Percentiles rank a stretch among this genome's conserved stretches.
phyloP scores from a whole-genome alignment of 2,888 invertebrate species.

The Ochropleura plecta region DNA sequence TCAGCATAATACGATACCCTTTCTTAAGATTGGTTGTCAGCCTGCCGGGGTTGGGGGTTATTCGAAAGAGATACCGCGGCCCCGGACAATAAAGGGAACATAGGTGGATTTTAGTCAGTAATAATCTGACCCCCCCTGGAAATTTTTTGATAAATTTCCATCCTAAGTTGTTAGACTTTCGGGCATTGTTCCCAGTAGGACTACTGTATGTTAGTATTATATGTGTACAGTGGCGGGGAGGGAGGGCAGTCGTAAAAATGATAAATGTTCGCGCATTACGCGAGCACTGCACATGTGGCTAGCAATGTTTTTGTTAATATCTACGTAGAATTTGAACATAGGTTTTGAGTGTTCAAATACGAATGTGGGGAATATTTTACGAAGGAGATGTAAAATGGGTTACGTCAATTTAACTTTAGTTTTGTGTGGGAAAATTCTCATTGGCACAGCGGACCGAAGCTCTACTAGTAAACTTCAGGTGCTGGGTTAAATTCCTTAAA shows the following conservation, averaged over 20 bases:
- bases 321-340: slow-evolving; percentile 64
- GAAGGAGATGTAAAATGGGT: not conserved
- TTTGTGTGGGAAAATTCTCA: not conserved
- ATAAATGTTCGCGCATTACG: slow-evolving; percentile 71
- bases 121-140: no score
- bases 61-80: no score
- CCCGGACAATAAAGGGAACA: no score
- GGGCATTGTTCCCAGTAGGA: not conserved
- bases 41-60: no score
- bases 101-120: no score
- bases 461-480: not conserved
- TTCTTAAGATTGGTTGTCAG: not conserved
- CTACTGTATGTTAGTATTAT: not conserved
- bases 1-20: not conserved
- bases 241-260: slow-evolving; percentile 68
- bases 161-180: not conserved
- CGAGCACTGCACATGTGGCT: slow-evolving; percentile 66
- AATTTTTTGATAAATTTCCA: no score
- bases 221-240: slow-evolving; percentile 3
- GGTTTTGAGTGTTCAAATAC: slow-evolving; percentile 55
- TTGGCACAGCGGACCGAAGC: not conserved
- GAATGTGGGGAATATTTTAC: slow-evolving; percentile 19
- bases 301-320: slow-evolving; percentile 67
- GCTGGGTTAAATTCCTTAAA: not conserved
- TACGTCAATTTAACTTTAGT: not conserved